Percentiles rank a stretch among this genome's conserved stretches.
phyloP scores from a whole-genome alignment of 2,888 invertebrate genomes.

The Diarsia brunnea region DNA sequence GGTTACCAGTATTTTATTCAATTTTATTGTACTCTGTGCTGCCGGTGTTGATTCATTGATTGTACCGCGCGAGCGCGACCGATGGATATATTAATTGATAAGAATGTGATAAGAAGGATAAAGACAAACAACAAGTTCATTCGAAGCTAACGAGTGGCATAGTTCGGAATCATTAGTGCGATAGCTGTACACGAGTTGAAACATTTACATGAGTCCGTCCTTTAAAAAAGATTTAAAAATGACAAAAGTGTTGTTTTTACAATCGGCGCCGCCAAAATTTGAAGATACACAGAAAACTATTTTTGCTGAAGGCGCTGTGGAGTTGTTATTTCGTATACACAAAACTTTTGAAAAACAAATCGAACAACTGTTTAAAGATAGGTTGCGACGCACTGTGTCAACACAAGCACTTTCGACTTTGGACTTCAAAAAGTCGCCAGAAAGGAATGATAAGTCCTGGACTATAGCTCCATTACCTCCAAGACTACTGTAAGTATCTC shows the following conservation, averaged over 20 bases:
- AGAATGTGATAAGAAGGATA: constrained; percentile 42
- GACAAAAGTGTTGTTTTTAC: constrained; percentile 82
- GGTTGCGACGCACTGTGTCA: constrained; percentile 80
- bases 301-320: constrained; percentile 90
- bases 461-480: constrained; percentile 90
- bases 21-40: too few species aligned
- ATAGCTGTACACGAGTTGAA: constrained; percentile 11
- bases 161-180: constrained; percentile 9
- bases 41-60: too few species aligned
- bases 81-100: constrained; percentile 20
- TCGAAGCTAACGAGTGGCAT: constrained; percentile 1
- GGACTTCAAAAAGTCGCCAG: constrained; percentile 84
- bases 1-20: too few species aligned
- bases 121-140: constrained; percentile 40
- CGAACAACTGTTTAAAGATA: constrained; percentile 84
- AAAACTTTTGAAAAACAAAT: constrained; percentile 87
- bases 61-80: too few species aligned
- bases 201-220: constrained; percentile 12
- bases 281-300: constrained; percentile 89
- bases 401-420: constrained; percentile 75
- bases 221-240: constrained; percentile 56
- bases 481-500: constrained; percentile 85
- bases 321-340: constrained; percentile 90
- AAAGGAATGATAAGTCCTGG: constrained; percentile 89
- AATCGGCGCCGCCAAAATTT: constrained; percentile 89